Percentiles rank a stretch among this genome's conserved stretches.
phyloP scores from a whole-genome alignment of 2,888 invertebrate genomes.

The Camponotus fellah region DNA sequence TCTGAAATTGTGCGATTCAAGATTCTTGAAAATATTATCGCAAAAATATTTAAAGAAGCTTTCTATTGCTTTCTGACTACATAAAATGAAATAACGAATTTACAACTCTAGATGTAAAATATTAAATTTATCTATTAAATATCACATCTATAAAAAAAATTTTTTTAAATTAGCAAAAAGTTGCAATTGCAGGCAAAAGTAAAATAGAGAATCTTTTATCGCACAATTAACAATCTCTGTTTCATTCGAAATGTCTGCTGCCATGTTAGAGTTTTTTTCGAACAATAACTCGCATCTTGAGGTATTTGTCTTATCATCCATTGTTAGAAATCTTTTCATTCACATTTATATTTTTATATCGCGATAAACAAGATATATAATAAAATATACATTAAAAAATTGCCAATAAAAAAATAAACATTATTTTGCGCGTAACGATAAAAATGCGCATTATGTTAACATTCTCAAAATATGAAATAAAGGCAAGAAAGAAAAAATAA shows the following conservation, averaged over 20 bases:
- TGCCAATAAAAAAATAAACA: conserved; percentile 50
- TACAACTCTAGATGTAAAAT: neutral
- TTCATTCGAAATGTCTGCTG: neutral
- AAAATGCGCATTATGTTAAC: conserved; percentile 47
- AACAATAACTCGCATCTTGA: conserved; percentile 21
- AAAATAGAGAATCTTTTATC: conserved; percentile 9
- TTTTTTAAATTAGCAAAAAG: neutral
- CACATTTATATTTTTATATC: conserved; percentile 50
- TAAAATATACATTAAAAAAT: conserved; percentile 52
- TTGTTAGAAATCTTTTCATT: conserved; percentile 62
- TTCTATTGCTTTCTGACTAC: neutral
- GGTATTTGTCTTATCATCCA: conserved; percentile 16
- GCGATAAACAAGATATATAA: conserved; percentile 45
- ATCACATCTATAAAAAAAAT: conserved; percentile 40
- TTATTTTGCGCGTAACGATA: conserved; percentile 49
- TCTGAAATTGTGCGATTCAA: conserved; percentile 27
- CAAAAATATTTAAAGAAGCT: neutral
- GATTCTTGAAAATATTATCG: neutral
- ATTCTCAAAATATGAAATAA: conserved; percentile 31
- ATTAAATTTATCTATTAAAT: conserved; percentile 9
- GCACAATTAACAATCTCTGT: conserved; percentile 9
- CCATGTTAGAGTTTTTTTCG: neutral
- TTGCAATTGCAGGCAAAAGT: neutral
- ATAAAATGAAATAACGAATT: conserved; percentile 13
- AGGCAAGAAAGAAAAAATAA: conserved; percentile 8